Evolutionary conservation across 2,113 vertebrate genomes (phyloP), one percentile per base, ranked within the genome.

Genomic region (Aptenodytes patagonicus): DNA sequence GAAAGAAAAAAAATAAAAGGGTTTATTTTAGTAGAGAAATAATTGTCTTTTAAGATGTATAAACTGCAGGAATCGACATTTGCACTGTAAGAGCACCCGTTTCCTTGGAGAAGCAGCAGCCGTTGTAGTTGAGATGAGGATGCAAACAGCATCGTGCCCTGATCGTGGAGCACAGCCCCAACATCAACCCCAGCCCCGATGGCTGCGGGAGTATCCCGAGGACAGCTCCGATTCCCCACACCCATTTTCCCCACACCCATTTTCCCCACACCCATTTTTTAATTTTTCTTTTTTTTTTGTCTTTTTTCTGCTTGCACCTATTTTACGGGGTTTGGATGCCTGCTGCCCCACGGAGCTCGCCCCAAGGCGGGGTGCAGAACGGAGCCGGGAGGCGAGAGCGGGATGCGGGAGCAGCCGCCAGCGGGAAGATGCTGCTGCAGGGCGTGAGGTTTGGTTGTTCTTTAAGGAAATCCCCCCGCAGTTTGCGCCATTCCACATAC

Each of bases 1-100:
- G 93, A 97, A 60, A 94, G 78, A 49, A 31, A 65, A 65, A 76
- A 85, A 47, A 85, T 70, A 82, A 95, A 95, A 83, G 85, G 92
- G 94, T 98, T 96, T 98, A 97, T 98, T 98, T 98, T 98, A 76
- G 94, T 98, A 98, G 95, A 71, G 82, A 97, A 95, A 90, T 87
- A 93, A 93, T 93, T 92, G 95, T 93, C 91, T 97, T 94, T 94
- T 84, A 89, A 95, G 93, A 75, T 92, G 58, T 87, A 83, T 95
- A 65, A 95, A 66, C 96, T 80, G 93, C 96, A 96, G 95, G 95
- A 96, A 93, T 89, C 0, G 36, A 85, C 68, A 15, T 98, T 97
- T 98, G 96, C 93, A 95, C 87, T 89, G 93, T 87, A 68, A 91
- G 79, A 95, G 95, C 75, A 46, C 82, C 93, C 66, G 60, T 92